Evolutionary conservation across 2,113 vertebrate species (phyloP), one percentile per base, ranked within the genome.

Genomic region (Dendrocopos noguchii): DNA sequence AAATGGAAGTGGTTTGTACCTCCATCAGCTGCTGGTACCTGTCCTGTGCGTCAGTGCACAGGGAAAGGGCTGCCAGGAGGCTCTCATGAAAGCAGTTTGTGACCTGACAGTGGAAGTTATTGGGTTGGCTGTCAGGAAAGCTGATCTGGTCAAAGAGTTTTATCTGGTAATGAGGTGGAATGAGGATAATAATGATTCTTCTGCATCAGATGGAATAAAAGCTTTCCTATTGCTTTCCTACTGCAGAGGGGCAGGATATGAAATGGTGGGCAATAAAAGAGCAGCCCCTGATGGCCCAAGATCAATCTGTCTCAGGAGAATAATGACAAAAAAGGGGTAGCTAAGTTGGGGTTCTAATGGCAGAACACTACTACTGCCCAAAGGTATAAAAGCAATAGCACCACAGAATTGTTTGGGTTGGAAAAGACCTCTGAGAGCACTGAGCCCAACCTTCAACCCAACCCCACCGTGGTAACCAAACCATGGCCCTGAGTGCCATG

Each of bases 191-290:
- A 31, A 59, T 4, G 42, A 44, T 67, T 63, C 34, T 65, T 65
- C 44, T 33, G 55, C 34, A 63, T 2, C 1, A 3, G 28, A 15
- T 6, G 21, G 24, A 53, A 44, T 2, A 36, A 64, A 61, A 76
- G 80, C 50, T 79, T 27, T 80, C 24, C 52, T 42, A 0, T n/a
- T 76, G 50, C 36, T 53, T 53, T 42, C 16, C 0, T 25, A 6
- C 0, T 8, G 12, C 27, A 14, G 6, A 25, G 9, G 25, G 29
- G 22, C 60, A 67, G 50, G 55, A 14, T 25, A 3, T 1, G 13
- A 36, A 22, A 31, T 22, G 7, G 15, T 4, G 11, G 55, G n/a
- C 61, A 73, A 2, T 8, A 50, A 36, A 67, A 55, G 52, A 86
- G 10, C 14, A 34, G 70, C 50, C 42, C 21, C 0, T 3, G 0